Evolutionary conservation across 2,888 invertebrate species (phyloP).

Genomic region (Heliconius ismenius): DNA sequence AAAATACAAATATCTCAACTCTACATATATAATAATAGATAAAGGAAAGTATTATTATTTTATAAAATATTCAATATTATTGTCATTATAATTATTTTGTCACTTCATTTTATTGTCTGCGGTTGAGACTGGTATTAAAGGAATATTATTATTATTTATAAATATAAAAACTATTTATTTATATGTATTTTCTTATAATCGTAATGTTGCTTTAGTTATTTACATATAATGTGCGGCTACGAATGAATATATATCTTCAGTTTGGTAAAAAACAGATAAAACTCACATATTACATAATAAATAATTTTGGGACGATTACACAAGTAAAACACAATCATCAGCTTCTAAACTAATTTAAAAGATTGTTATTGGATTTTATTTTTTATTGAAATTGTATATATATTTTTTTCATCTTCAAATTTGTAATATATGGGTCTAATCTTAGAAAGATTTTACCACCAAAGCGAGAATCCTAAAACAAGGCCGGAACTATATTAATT

Average conservation of each 20-base stretch:
- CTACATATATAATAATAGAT: constrained; percentile 23
- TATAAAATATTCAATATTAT: constrained; percentile 35
- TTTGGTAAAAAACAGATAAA: background rate
- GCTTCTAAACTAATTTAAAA: no score
- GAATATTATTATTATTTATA: constrained; percentile 3
- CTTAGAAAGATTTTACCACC: background rate
- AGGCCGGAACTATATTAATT: background rate
- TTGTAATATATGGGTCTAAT: background rate
- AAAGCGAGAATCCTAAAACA: background rate
- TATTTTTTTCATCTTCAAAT: no score
- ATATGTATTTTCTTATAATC: constrained; percentile 4
- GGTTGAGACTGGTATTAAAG: background rate
- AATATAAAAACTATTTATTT: constrained; percentile 17
- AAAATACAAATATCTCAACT: constrained; percentile 57
- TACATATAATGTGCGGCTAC: constrained; percentile 15
- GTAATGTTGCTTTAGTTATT: constrained; percentile 16
- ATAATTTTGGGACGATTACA: no score
- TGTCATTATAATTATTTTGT: constrained; percentile 29
- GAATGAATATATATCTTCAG: background rate
- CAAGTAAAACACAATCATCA: no score
- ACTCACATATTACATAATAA: background rate
- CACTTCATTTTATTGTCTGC: constrained; percentile 41
- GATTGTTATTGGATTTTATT: no score
- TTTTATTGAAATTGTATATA: no score
- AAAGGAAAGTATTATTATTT: constrained; percentile 25